Evolutionary conservation across 2,888 invertebrate species (phyloP), one percentile per base, ranked within the genome.

Genomic region (Trichopria drosophilae): DNA sequence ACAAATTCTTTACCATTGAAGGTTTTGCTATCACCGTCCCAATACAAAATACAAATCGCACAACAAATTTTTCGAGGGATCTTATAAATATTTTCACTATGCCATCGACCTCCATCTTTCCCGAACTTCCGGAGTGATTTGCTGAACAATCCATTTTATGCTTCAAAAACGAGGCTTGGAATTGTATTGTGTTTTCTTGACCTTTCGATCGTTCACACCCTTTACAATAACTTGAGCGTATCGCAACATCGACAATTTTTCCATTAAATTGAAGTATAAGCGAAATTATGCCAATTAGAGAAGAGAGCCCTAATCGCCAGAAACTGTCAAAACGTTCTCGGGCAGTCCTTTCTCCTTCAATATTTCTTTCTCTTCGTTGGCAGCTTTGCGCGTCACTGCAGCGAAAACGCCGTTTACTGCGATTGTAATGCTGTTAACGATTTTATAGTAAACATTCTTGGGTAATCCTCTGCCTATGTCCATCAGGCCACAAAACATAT

Each of bases 211-310:
- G 7, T 10, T 24, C 26, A 24, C 26, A 24, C 10, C 26, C 26
- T 24, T 24, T 24, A 24, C 26, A 10, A 10, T 9, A 24, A 24
- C 26, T 24, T 10, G 26, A 24, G 7, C 10, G 7, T 10, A 24
- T 10, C 10, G 7, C 26, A 24, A 24, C 26, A 10, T 24, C 26
- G 10, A 10, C 26, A 10, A 24, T 24, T 10, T 24, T 24, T 24
- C 26, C 26, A 10, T 24, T 24, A 10, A 24, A 24, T 24, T 24
- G 7, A 10, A 24, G 10, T 9, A 24, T 24, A n/a, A 60, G 34
- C 44, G 55, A 56, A 26, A 53, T 39, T 13, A 58, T 55, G 15
- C 59, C 61, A 44, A 58, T 44, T 16, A 59, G 51, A 37, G 60
- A 59, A 35, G 54, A 39, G 46, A 57, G 55, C 6, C 60, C 56